Base-by-base conservation (phyloP, 2,888 invertebrate species). In the Pyrrhia umbra region DNA sequence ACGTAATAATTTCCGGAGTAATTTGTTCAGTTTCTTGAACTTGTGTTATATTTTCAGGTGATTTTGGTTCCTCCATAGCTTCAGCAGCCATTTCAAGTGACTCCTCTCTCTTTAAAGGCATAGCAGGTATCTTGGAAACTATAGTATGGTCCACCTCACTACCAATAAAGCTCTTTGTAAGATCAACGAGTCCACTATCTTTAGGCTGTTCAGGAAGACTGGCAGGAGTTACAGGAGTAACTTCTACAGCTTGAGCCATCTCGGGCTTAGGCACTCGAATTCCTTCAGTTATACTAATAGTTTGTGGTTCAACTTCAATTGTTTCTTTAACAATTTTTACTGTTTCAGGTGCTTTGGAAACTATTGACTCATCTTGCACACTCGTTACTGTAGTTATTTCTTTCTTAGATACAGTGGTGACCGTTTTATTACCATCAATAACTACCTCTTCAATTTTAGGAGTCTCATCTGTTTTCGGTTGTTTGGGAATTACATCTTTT, bases 61-160 rank as follows among this genome's bases (percentile, higher is more conserved):
- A 18, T 21, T 43, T 37, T 1, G 54, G 37, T 15, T 45, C 23
- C 34, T 62, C 45, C n/a, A 13, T 39, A 8, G 45, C 52, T 58
- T 76, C 49, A 27, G 40, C 9, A 20, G 47, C 34, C 18, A 49
- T 15, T 51, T 66, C 67, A 10, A 37, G 16, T n/a, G 13, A 18
- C 1, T 68, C 27, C 23, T 70, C 42, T 30, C 30, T 50, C 2
- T 30, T 56, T 9, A 61, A 46, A 6, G 54, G 40, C 23, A 52
- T 13, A 9, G 27, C 61, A 45, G 77, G 68, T 61, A 77, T 71
- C 67, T 80, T 76, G 15, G 79, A 73, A 0, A 60, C 43, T 16
- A 61, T 43, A 2, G 86, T 85, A 40, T 90, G 83, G 6, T 82
- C 83, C 25, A 79, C 81, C 67, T 90, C 89, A 74, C 80, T 88